phyloP scores from a whole-genome alignment of 2,797 vertebrate genomes.

The Sebastes kiyomatsui region DNA sequence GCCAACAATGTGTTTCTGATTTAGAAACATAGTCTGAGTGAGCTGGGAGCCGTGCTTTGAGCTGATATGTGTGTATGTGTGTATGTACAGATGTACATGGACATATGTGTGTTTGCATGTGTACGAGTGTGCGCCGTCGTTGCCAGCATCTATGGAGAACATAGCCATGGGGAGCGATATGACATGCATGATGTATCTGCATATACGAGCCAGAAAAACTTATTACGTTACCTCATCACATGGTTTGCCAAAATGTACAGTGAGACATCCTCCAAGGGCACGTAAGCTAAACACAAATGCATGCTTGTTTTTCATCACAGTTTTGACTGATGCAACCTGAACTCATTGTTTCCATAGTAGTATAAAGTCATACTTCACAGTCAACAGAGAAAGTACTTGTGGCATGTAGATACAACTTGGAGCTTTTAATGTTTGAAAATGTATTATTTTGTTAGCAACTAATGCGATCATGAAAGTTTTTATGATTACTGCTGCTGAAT shows the following conservation, averaged over 20 bases:
- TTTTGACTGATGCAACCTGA: slow-evolving; percentile 1
- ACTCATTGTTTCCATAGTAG: slow-evolving; percentile 3
- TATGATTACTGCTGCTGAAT: background rate
- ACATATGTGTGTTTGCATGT: background rate
- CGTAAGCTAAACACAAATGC: slow-evolving; percentile 28
- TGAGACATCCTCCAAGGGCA: slow-evolving; percentile 1
- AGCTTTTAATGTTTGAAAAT: background rate
- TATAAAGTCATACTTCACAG: slow-evolving; percentile 3
- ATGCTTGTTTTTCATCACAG: slow-evolving; percentile 13
- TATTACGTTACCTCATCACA: slow-evolving; percentile 39
- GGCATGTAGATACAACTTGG: too few species aligned
- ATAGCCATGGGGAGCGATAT: slow-evolving; percentile 3
- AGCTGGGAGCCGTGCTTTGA: slow-evolving; percentile 3
- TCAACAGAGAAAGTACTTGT: background rate
- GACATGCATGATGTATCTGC: slow-evolving; percentile 40
- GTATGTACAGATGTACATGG: background rate
- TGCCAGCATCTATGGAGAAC: slow-evolving; percentile 30
- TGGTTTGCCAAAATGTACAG: slow-evolving; percentile 46
- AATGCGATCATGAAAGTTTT: background rate
- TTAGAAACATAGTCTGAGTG: slow-evolving; percentile 38
- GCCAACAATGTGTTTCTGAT: slow-evolving; percentile 69
- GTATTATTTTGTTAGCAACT: background rate
- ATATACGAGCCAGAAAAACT: slow-evolving; percentile 17
- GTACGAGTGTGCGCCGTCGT: background rate
- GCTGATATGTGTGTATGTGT: background rate